Evolutionary conservation across 2,888 invertebrate genomes (phyloP), one percentile per base, ranked within the genome.

Genomic region (Andrena trimmerana): DNA sequence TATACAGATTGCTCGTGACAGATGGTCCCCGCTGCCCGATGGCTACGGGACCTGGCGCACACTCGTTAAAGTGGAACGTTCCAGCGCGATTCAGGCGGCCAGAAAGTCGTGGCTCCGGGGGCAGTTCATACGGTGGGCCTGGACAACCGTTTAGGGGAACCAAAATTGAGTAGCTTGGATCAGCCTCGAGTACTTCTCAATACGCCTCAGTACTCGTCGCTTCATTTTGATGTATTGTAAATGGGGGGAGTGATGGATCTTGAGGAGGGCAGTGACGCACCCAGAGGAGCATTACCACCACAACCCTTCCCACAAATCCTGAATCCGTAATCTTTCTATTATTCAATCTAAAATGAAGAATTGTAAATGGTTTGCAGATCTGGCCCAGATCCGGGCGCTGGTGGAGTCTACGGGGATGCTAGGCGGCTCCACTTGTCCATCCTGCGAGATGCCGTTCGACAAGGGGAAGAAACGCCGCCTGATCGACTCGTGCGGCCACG

Each of bases 401-500:
- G 95, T 97, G 92, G 97, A 97, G 93, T 96, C 96, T 91, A 97
- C 97, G 94, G 94, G 94, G 78, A 94, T 94, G 76, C 96, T 96
- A 78, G 96, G 96, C 77, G 92, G 91, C 85, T 95, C 96, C 69
- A 96, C 95, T 85, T 98, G 98, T 94, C 97, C 97, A 87, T 97
- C 97, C 94, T 98, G 98, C 95, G 97, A 97, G 94, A 97, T 98
- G 97, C 98, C 98, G 90, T 99, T 98, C 95, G 98, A 99, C 95
- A 98, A 98, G 95, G 98, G 98, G 94, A 99, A 98, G 95, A 98
- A 98, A 95, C 96, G 99, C 94, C 97, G 98, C 94, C 95, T 99
- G 92, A 98, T 98, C 93, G 99, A 99, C 95, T 97, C 98, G 83
- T 99, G 99, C 95, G 98, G 99, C 89, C 99, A 99, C 96, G 98